Evolutionary conservation across 2,113 vertebrate genomes (phyloP).

Genomic region (Atrichornis clamosus): DNA sequence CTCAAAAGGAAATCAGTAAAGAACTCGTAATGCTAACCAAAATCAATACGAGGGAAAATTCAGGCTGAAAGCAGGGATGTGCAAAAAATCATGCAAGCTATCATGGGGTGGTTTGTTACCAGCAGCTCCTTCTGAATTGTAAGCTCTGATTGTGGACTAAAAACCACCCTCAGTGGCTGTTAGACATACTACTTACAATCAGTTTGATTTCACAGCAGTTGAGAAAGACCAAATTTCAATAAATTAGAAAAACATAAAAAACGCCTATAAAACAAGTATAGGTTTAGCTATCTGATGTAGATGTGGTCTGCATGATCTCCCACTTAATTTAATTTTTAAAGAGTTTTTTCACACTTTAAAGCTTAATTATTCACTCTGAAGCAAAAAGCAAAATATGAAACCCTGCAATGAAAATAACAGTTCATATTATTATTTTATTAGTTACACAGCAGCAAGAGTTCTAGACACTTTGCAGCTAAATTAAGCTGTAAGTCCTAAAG

Average conservation of each 20-base stretch:
- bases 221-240: background rate
- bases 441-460: background rate
- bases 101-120: background rate
- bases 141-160: background rate
- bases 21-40: background rate
- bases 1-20: background rate
- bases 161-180: background rate
- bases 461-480: background rate
- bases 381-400: background rate
- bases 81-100: background rate
- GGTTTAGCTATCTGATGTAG: background rate
- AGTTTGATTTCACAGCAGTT: background rate
- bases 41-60: background rate
- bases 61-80: accelerated
- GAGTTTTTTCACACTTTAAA: background rate
- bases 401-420: background rate
- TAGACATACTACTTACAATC: background rate
- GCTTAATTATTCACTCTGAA: conserved; percentile 31
- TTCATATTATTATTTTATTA: background rate
- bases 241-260: background rate
- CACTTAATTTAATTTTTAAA: background rate
- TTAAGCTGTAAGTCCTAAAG: background rate
- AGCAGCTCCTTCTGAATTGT: background rate
- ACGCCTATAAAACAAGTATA: background rate
- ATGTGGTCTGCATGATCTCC: background rate